phyloP scores from a whole-genome alignment of 2,113 vertebrate genomes.

The Plotosus lineatus region DNA sequence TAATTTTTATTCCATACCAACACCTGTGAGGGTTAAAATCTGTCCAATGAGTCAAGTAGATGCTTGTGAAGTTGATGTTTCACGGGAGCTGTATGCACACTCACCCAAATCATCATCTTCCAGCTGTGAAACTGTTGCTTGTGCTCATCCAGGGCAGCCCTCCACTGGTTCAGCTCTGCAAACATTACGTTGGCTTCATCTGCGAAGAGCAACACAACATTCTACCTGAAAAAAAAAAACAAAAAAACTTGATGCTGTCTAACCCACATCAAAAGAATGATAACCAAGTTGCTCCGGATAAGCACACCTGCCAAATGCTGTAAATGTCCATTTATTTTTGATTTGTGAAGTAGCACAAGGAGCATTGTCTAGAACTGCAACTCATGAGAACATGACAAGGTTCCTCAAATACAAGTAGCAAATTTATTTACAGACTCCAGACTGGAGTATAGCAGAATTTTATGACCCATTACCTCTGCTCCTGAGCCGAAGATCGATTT shows the following conservation, averaged over 20 bases:
- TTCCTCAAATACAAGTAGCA: not conserved
- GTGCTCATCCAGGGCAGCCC: slow-evolving; percentile 77
- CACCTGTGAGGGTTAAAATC: not conserved
- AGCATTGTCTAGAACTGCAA: no score
- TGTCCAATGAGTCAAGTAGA: not conserved
- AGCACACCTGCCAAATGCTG: no score
- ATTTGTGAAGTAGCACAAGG: no score
- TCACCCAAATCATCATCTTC: slow-evolving; percentile 83
- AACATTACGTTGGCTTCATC: slow-evolving; percentile 71
- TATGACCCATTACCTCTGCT: slow-evolving; percentile 64
- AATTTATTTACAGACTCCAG: not conserved
- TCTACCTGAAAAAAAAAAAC: not conserved
- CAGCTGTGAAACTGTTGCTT: slow-evolving; percentile 82
- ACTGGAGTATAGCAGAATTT: not conserved
- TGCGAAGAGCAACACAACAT: slow-evolving; percentile 65
- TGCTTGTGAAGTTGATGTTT: not conserved
- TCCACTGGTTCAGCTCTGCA: slow-evolving; percentile 82
- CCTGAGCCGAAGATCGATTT: slow-evolving; percentile 71
- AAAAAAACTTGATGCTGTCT: no score
- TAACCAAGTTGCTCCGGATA: no score
- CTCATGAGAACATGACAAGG: not conserved
- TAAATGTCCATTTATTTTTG: no score
- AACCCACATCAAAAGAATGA: no score
- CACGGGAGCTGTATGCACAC: slow-evolving; percentile 41
- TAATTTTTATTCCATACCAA: not conserved